phyloP scores from a whole-genome alignment of 2,113 vertebrate genomes.

The Pelobates fuscus region DNA sequence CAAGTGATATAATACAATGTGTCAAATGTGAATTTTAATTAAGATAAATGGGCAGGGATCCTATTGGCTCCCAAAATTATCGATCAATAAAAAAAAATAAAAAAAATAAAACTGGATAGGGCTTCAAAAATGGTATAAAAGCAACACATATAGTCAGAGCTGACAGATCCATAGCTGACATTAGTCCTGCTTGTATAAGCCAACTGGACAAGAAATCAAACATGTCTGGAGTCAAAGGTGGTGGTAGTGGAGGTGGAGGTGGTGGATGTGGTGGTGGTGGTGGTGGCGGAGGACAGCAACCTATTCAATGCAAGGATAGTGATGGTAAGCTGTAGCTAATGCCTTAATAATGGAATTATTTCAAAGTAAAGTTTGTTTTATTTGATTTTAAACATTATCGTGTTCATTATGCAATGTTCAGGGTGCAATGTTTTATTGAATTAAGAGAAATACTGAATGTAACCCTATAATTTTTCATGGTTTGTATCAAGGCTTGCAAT shows the following conservation, averaged over 20 bases:
- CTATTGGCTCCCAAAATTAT: not conserved
- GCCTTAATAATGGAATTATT: not conserved
- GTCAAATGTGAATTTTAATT: not conserved
- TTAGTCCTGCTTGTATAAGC: not conserved
- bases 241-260: not conserved
- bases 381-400: no score
- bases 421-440: no score
- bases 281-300: not conserved
- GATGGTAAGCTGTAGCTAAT: not conserved
- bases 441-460: no score
- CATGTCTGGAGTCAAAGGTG: constrained; percentile 4
- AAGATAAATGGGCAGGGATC: not conserved
- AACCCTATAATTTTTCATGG: no score
- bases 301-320: not conserved
- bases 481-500: no score
- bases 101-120: not conserved
- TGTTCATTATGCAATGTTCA: no score
- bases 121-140: constrained; percentile 3
- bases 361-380: no score
- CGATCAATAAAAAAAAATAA: not conserved
- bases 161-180: not conserved
- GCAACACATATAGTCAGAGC: not conserved
- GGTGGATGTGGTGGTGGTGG: not conserved
- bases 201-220: no score
- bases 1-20: not conserved